Percentiles rank a stretch among this genome's conserved stretches.
Evolutionary conservation across 2,888 invertebrate genomes (phyloP).

Genomic region (Ophion obscuratus): DNA sequence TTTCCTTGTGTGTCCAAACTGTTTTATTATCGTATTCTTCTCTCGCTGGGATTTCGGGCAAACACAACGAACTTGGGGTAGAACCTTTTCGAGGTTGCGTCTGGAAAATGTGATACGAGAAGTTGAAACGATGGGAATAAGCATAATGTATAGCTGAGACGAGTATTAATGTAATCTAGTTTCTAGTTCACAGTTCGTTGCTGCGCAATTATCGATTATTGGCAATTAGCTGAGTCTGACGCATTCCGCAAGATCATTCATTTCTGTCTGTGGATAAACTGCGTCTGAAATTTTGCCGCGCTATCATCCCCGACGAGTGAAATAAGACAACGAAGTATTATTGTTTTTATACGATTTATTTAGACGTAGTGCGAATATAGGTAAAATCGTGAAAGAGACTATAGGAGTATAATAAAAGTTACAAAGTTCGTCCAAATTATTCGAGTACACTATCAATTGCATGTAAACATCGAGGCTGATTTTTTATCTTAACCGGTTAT

Average conservation of each 20-base stretch:
- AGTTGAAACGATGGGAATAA: not conserved
- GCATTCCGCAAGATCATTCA: constrained; percentile 36
- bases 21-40: constrained; percentile 36
- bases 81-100: not conserved
- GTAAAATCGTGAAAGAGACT: no score
- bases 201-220: constrained; percentile 72
- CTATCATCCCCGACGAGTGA: not conserved
- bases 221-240: constrained; percentile 73
- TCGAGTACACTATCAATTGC: no score
- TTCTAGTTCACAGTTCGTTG: constrained; percentile 51
- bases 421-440: no score
- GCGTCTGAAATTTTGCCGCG: constrained; percentile 9
- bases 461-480: no score
- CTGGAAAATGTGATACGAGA: not conserved
- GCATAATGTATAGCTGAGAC: not conserved
- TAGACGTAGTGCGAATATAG: not conserved
- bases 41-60: not conserved
- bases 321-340: not conserved
- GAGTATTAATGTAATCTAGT: constrained; percentile 47
- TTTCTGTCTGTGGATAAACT: constrained; percentile 26
- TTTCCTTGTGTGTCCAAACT: constrained; percentile 10
- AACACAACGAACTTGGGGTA: not conserved
- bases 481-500: no score
- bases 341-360: not conserved
- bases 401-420: no score